These are phyloP conservation scores for Cyphomyrmex costatus DNA, from an alignment of 1,140 invertebrate genomes.

Conservation along the genomic window DNA sequence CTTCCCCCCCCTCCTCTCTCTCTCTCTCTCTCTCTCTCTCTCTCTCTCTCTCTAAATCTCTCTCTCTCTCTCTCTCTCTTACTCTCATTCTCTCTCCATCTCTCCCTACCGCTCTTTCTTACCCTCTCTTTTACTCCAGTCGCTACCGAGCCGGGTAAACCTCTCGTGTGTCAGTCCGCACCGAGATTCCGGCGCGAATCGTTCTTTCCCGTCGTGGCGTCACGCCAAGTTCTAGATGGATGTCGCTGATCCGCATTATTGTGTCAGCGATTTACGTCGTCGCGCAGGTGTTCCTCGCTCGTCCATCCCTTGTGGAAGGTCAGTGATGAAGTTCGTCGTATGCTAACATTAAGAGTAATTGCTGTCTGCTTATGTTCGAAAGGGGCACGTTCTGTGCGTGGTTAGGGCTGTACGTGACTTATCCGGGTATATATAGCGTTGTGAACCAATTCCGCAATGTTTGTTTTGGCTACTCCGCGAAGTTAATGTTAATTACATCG, in stretches of 20 bases:
- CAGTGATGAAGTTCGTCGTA: constrained; percentile 71
- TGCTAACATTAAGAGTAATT: constrained; percentile 24
- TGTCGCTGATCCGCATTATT: constrained; percentile 83
- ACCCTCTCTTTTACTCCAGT: constrained; percentile 69
- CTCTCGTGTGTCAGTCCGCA: constrained; percentile 80
- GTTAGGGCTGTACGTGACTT: constrained; percentile 9
- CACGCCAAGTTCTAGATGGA: constrained; percentile 83
- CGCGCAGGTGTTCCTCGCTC: constrained; percentile 73
- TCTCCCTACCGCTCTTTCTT: constrained; percentile 58
- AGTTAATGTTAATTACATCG: constrained; percentile 35
- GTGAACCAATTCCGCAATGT: constrained; percentile 4
- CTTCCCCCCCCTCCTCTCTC: not conserved
- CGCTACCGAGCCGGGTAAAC: constrained; percentile 70
- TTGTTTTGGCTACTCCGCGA: not conserved
- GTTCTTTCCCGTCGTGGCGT: constrained; percentile 80
- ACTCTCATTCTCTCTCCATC: not conserved
- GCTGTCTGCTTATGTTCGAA: constrained; percentile 29
- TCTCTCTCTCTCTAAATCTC: constrained; percentile 16
- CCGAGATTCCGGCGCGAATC: constrained; percentile 84
- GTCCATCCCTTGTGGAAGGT: constrained; percentile 79
- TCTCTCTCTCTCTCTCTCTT: not conserved
- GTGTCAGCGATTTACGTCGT: constrained; percentile 78
- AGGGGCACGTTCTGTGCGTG: constrained; percentile 39
- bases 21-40: not conserved
- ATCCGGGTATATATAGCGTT: not conserved